Evolutionary conservation across 2,113 vertebrate species (phyloP).

Genomic region (Serinus canaria): DNA sequence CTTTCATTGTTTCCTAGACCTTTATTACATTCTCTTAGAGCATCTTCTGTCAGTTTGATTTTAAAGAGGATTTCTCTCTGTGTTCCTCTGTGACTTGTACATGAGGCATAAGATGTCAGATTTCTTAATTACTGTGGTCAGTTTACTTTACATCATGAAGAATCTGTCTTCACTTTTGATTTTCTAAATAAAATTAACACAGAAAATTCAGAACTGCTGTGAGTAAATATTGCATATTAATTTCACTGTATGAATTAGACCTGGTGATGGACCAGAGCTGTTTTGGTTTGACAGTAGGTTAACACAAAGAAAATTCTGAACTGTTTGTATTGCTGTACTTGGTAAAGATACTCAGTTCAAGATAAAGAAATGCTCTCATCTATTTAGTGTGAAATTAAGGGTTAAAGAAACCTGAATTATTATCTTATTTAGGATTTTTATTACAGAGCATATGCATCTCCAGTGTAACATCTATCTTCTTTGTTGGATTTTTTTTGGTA

Average conservation of each 20-base stretch:
- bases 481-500: neutral
- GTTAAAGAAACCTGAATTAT: neutral
- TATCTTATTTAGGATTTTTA: neutral
- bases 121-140: slow-evolving; percentile 22
- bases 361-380: neutral
- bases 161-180: neutral
- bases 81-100: neutral
- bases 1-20: neutral
- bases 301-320: neutral
- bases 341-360: neutral
- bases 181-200: slow-evolving; percentile 2
- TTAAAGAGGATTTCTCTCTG: neutral
- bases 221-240: neutral
- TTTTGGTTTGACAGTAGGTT: neutral
- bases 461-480: neutral
- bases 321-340: neutral
- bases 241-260: neutral
- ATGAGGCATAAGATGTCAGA: neutral
- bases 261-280: neutral
- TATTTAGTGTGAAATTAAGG: neutral
- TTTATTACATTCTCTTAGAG: neutral
- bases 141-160: neutral
- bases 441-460: neutral
- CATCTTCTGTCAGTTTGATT: neutral
- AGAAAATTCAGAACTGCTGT: neutral